A percentile compares a stretch with the other conserved stretches of the same genome.
Conservation (phyloP, 2,797 vertebrate genomes). For the Peromyscus aztecus region DNA sequence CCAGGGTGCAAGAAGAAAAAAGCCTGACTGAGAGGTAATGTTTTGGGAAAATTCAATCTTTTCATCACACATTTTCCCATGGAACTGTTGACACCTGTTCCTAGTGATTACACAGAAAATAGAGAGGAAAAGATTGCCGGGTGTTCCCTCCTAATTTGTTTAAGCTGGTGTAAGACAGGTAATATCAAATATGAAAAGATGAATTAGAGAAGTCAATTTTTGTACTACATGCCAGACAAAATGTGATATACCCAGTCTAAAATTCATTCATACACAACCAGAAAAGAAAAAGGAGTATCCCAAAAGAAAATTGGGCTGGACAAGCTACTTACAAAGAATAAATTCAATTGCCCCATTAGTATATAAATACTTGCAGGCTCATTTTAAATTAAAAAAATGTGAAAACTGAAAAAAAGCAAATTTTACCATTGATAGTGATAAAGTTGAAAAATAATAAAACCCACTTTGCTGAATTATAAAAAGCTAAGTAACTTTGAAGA, state of each 20-base stretch:
- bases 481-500: background rate
- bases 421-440: background rate
- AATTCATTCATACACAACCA: conserved; percentile 14
- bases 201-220: background rate
- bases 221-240: background rate
- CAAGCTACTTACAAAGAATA: conserved; percentile 41
- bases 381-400: conserved; percentile 36
- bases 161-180: background rate
- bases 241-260: background rate
- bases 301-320: conserved; percentile 12
- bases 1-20: background rate
- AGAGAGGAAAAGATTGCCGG: background rate
- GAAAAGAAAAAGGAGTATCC: background rate
- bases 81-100: background rate
- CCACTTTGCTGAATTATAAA: background rate
- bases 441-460: conserved; percentile 29
- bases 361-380: background rate
- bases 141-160: background rate
- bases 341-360: conserved; percentile 8
- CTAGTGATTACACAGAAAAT: background rate
- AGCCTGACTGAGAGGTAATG: background rate
- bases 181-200: conserved; percentile 23
- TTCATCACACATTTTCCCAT: background rate
- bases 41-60: background rate
- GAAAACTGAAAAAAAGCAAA: conserved; percentile 13